These are phyloP conservation scores for Drosophila buzzatii DNA, from an alignment of 2,888 invertebrate genomes.

Conservation along the genomic window DNA sequence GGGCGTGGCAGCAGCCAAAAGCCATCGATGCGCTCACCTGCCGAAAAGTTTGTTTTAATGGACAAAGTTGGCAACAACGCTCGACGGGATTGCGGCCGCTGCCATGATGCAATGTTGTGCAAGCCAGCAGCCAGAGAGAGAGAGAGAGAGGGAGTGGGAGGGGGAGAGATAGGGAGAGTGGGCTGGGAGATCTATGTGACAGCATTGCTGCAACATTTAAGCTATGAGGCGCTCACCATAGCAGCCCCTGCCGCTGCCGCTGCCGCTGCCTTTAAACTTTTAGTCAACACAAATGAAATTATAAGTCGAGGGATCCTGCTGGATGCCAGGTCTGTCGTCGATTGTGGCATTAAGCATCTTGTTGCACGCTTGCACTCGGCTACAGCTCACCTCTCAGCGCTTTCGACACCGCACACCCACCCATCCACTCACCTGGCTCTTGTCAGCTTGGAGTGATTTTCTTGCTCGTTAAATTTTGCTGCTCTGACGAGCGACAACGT, in stretches of 20 bases:
- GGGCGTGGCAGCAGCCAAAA: constrained; percentile 46
- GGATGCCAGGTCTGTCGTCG: constrained; percentile 24
- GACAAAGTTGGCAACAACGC: constrained; percentile 70
- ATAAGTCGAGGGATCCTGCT: constrained; percentile 57
- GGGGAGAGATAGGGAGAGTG: not conserved
- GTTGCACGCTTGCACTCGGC: constrained; percentile 26
- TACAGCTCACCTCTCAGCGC: not conserved
- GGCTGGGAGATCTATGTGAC: not conserved
- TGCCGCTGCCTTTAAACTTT: constrained; percentile 52
- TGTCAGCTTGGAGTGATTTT: constrained; percentile 59
- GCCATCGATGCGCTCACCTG: constrained; percentile 78
- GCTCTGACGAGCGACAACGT: constrained; percentile 59
- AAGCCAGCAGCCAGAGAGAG: not conserved
- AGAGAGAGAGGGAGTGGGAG: not conserved
- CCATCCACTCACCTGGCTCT: not conserved
- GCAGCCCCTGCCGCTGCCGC: not conserved
- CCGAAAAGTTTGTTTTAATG: constrained; percentile 76
- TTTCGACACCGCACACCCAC: not conserved
- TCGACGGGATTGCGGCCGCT: constrained; percentile 56
- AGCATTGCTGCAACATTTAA: constrained; percentile 43
- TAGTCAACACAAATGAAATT: constrained; percentile 69
- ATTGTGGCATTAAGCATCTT: constrained; percentile 38
- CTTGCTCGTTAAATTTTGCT: constrained; percentile 73
- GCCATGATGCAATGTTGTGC: constrained; percentile 35
- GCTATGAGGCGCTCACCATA: constrained; percentile 19